Evolutionary conservation across 2,797 vertebrate species (phyloP), one percentile per base, ranked within the genome.

Genomic region (Smutsia temminckii): DNA sequence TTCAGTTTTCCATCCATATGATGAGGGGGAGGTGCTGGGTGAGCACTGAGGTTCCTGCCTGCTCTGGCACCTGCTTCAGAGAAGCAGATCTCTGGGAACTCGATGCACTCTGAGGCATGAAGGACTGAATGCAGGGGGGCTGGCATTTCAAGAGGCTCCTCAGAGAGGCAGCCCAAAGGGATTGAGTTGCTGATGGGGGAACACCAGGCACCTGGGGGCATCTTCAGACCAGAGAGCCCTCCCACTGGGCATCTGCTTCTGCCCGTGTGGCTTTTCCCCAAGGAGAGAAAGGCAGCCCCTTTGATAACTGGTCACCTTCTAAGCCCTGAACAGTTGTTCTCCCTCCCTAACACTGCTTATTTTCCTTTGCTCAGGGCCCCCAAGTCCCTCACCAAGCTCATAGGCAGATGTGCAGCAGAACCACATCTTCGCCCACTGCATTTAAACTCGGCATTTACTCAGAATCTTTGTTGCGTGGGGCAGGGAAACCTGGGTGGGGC

Each of bases 21-120:
- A 94, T 96, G 92, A 95, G 96, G 93, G 64, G 94, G 89, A 0
- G 64, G 75, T 32, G 40, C 81, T 63, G 78, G 94, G 90, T 69
- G 78, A 93, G 49, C 59, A 29, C 40, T 37, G 87, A 93, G 92
- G 92, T 78, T 89, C 84, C 78, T 84, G 89, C 88, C 59, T 77
- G 83, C 77, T 93, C 93, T 72, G 81, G 63, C 77, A 77, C 68
- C 92, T 93, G 79, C 91, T 85, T 75, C 68, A 18, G 80, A 49
- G 4, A 89, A 40, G 78, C 88, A 92, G 46, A 96, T 75, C 93
- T 79, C 81, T 51, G 0, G 72, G 91, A 86, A 69, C 64, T 84
- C n/a, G 64, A 81, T 93, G 91, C 21, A 3, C 75, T 79, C 53
- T 71, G 69, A 88, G 66, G 79, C 71, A 37, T 1, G 6, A 93